phyloP scores from a whole-genome alignment of 1,140 invertebrate species.

The Bombus pascuorum region DNA sequence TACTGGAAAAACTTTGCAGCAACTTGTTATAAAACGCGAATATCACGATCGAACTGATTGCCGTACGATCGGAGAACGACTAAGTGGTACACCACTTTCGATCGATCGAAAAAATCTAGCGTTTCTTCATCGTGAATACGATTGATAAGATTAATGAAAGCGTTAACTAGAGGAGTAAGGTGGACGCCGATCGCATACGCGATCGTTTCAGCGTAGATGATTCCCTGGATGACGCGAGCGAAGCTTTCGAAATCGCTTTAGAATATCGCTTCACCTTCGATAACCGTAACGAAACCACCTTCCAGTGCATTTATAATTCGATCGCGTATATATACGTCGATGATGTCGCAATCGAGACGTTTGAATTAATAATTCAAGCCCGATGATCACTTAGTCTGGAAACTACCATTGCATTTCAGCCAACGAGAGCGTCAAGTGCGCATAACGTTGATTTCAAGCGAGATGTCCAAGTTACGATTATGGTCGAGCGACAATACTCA shows the following conservation, averaged over 20 bases:
- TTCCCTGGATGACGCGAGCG: neutral
- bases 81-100: neutral
- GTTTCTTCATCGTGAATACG: neutral
- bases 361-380: neutral
- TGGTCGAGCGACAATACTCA: neutral
- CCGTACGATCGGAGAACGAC: neutral
- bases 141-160: neutral
- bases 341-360: constrained; percentile 8
- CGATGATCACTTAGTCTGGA: neutral
- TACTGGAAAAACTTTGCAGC: neutral
- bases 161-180: neutral
- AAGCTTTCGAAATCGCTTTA: constrained; percentile 43
- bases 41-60: neutral
- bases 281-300: constrained; percentile 32
- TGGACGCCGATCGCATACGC: neutral
- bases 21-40: too few species aligned
- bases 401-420: neutral
- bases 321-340: neutral
- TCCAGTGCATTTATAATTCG: neutral
- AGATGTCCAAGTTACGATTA: neutral
- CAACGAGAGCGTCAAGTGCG: neutral
- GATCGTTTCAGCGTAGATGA: constrained; percentile 7
- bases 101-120: neutral
- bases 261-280: constrained; percentile 39
- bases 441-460: neutral